These are phyloP conservation scores for Ctenomys sociabilis DNA, from an alignment of 2,113 vertebrate genomes.

Conservation along the genomic window DNA sequence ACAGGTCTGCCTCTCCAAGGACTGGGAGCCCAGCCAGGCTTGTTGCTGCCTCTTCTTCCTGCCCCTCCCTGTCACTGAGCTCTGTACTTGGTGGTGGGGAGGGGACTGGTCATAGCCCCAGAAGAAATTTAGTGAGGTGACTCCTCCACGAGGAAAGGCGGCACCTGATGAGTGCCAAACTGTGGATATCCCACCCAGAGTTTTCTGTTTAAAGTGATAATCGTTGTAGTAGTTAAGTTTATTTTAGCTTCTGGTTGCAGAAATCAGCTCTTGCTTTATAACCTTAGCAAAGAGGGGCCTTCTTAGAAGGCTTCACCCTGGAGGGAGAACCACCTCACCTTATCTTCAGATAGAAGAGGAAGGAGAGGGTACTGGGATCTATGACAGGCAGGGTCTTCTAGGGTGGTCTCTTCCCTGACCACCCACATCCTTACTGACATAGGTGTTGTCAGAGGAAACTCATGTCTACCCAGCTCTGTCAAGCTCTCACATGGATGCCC, in stretches of 20 bases:
- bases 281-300: background rate
- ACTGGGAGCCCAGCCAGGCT: background rate
- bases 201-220: background rate
- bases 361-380: background rate
- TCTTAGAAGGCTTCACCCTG: background rate
- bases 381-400: background rate
- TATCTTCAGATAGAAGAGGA: background rate
- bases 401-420: fast-evolving
- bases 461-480: fast-evolving
- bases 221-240: background rate
- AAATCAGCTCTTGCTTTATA: background rate
- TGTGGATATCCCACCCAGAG: background rate
- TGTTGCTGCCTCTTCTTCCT: background rate
- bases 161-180: background rate
- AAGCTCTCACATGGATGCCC: fast-evolving
- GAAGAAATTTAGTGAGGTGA: background rate
- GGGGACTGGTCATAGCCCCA: background rate
- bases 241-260: background rate
- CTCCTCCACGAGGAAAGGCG: background rate
- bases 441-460: fast-evolving
- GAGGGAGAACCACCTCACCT: background rate
- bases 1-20: background rate
- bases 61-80: background rate
- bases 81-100: background rate
- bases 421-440: fast-evolving